phyloP scores from a whole-genome alignment of 2,888 invertebrate species.

The Aricia artaxerxes region DNA sequence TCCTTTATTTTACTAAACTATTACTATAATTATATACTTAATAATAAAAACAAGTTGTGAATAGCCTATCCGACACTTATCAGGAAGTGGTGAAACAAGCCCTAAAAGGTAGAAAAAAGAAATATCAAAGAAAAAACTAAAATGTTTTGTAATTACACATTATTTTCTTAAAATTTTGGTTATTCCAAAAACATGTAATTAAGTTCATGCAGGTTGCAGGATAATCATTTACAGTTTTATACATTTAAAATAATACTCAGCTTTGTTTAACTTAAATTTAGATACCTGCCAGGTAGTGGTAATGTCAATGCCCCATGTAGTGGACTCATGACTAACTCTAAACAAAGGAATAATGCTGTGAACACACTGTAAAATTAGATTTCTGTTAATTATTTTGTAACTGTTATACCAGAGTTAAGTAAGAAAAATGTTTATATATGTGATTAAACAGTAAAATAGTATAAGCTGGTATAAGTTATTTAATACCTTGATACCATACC shows the following conservation, averaged over 20 bases:
- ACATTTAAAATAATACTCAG: neutral
- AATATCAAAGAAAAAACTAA: too few relatives aligned
- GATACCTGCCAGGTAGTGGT: neutral
- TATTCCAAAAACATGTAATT: neutral
- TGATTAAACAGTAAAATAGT: neutral
- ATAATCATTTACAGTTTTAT: neutral
- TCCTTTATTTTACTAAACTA: too few relatives aligned
- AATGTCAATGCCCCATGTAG: conserved; percentile 7
- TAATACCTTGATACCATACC: too few relatives aligned
- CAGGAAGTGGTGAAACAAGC: too few relatives aligned
- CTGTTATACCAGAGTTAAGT: neutral
- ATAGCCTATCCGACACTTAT: too few relatives aligned
- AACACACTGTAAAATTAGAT: conserved; percentile 5
- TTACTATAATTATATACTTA: too few relatives aligned
- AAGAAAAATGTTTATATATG: neutral
- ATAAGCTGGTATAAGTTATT: too few relatives aligned
- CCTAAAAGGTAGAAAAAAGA: too few relatives aligned
- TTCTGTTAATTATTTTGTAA: conserved; percentile 2
- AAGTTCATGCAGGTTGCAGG: neutral
- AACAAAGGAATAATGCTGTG: conserved; percentile 16
- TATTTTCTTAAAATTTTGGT: too few relatives aligned
- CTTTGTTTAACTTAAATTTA: neutral
- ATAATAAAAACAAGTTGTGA: too few relatives aligned
- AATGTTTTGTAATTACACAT: too few relatives aligned
- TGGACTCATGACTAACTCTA: conserved; percentile 12